Percentiles rank a stretch among this genome's conserved stretches.
Evolutionary conservation across 1,140 invertebrate species (phyloP).

Genomic region (Mizuhopecten yessoensis): DNA sequence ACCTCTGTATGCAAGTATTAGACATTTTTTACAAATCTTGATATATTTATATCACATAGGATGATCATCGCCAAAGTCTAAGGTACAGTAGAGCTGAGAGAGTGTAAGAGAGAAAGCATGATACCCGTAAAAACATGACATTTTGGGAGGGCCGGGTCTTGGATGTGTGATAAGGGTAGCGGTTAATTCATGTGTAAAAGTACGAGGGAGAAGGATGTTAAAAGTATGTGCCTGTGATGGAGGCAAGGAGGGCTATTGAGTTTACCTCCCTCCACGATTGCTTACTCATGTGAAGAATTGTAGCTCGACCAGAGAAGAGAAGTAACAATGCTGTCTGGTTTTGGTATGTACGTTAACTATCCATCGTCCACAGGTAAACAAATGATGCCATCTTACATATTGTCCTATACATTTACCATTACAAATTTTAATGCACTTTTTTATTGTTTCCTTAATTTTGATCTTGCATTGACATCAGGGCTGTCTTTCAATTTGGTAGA

Average conservation of each 20-base stretch:
- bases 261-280: conserved; percentile 37
- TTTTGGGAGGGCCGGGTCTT: not conserved
- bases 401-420: not conserved
- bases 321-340: conserved; percentile 18
- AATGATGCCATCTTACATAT: not conserved
- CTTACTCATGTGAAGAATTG: conserved; percentile 28
- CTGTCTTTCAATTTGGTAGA: not conserved
- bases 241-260: conserved; percentile 31
- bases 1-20: conserved; percentile 34
- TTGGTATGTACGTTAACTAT: conserved; percentile 34
- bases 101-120: not conserved
- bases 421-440: conserved; percentile 37
- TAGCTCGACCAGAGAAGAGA: conserved; percentile 10
- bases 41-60: conserved; percentile 23
- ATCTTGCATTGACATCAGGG: conserved; percentile 27
- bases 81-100: conserved; percentile 13
- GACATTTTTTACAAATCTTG: conserved; percentile 32
- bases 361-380: conserved; percentile 4
- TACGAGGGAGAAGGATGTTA: conserved; percentile 10
- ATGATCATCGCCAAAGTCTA: not conserved
- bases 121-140: not conserved
- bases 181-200: not conserved
- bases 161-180: not conserved
- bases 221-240: conserved; percentile 25
- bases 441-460: not conserved